Evolutionary conservation across 2,113 vertebrate species (phyloP), one percentile per base, ranked within the genome.

Genomic region (Paradoxurus hermaphroditus): DNA sequence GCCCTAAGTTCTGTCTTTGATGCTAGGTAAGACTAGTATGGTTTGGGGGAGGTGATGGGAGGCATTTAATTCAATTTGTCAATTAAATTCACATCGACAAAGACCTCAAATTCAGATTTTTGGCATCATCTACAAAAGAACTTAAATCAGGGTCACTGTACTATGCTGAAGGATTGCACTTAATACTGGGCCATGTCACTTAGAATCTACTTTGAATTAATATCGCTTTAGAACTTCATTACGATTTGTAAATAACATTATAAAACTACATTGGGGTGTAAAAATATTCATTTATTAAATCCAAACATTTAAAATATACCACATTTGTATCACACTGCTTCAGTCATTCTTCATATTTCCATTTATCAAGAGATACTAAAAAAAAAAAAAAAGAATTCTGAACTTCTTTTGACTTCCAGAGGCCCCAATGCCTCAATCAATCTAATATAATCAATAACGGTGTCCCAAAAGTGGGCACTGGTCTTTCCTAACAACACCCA

Each of bases 261-360:
- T 65, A 95, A 70, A 93, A 39, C 67, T 36, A 73, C 10, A 53
- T 36, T 83, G 29, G 82, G 44, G 5, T 34, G 5, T 84, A 53
- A 85, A 96, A 93, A 93, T 56, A 39, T 44, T 31, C 59, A 87
- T 78, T 68, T 90, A 41, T n/a, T n/a, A 70, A 68, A 91, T 56
- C 19, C 44, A 84, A 94, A 31, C 18, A 53, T 85, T 41, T 70
- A n/a, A 41, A 79, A 56, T 81, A 65, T 31, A 46, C 36, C 36
- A 82, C 73, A 39, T 39, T 46, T 87, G 5, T 83, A n/a, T 39
- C 44, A n/a, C 34, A 39, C 31, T 79, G 14, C 31, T 83, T 83
- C 93, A 72, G 27, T 63, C n/a, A 9, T 25, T 44, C 44, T 63
- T 75, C 19, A 18, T 68, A 49, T 67, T 85, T 93, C 73, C 27